A percentile compares a stretch with the other conserved stretches of the same genome.
Evolutionary conservation across 2,113 vertebrate species (phyloP).

Genomic region (Peromyscus leucopus): DNA sequence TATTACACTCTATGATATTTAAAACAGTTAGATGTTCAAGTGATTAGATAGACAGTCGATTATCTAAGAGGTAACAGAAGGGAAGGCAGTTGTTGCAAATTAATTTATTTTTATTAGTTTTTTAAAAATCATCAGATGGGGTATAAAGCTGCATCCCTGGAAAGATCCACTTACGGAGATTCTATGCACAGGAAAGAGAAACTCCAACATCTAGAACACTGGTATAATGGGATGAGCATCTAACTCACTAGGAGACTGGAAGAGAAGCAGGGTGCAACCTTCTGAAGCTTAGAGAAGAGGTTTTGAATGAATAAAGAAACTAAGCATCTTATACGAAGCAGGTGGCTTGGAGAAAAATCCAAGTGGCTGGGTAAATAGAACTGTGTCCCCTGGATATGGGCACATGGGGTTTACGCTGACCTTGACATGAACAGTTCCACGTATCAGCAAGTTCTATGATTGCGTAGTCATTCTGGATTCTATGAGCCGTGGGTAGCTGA

Average conservation of each 20-base stretch:
- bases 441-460: constrained; percentile 48
- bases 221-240: not conserved
- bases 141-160: not conserved
- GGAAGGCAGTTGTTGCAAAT: not conserved
- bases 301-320: not conserved
- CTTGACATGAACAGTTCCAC: constrained; percentile 52
- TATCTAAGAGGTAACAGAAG: not conserved
- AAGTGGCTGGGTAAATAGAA: not conserved
- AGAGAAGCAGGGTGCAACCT: not conserved
- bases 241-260: not conserved
- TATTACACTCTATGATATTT: not conserved
- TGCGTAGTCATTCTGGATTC: constrained; percentile 45
- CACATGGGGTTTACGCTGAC: constrained; percentile 21
- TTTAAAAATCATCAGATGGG: not conserved
- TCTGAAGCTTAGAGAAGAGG: not conserved
- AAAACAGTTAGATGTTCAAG: not conserved
- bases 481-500: constrained; percentile 75
- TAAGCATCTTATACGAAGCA: not conserved
- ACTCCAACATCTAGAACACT: not conserved
- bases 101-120: not conserved
- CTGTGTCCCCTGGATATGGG: not conserved
- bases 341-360: not conserved
- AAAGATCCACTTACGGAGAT: not conserved
- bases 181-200: not conserved
- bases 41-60: not conserved